These are phyloP conservation scores for Neodiprion pinetum DNA, from an alignment of 1,140 invertebrate species.

Conservation along the genomic window DNA sequence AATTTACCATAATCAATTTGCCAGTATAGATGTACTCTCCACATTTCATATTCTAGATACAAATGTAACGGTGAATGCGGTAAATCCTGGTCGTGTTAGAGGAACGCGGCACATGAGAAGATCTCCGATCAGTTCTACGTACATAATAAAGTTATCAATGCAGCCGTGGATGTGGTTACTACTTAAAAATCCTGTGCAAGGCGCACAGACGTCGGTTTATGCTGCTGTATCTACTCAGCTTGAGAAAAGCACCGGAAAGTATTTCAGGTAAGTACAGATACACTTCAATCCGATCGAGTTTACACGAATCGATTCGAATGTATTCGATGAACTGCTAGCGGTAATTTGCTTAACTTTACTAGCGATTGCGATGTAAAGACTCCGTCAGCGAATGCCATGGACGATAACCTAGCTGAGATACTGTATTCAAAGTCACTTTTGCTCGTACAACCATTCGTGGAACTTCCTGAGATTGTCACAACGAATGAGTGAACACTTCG, in stretches of 20 bases:
- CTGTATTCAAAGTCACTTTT: slow-evolving; percentile 61
- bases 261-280: slow-evolving; percentile 66
- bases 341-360: slow-evolving; percentile 30
- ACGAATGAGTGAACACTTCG: background rate
- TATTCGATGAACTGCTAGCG: slow-evolving; percentile 4
- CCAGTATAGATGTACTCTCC: background rate
- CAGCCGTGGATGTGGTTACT: slow-evolving; percentile 72
- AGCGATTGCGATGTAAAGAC: slow-evolving; percentile 66
- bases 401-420: slow-evolving; percentile 62
- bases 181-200: slow-evolving; percentile 70
- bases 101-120: slow-evolving; percentile 70
- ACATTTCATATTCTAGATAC: slow-evolving; percentile 56
- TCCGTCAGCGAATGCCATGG: slow-evolving; percentile 59
- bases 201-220: slow-evolving; percentile 72
- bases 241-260: slow-evolving; percentile 67
- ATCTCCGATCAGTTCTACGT: slow-evolving; percentile 59
- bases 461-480: background rate
- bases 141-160: slow-evolving; percentile 63
- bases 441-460: slow-evolving; percentile 32
- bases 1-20: slow-evolving; percentile 17
- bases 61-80: slow-evolving; percentile 73
- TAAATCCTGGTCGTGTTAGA: slow-evolving; percentile 77
- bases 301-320: background rate
- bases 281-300: background rate
- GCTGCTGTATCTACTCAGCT: slow-evolving; percentile 68